These are phyloP conservation scores for Sciurus carolinensis DNA, from an alignment of 2,797 vertebrate species.

Conservation along the genomic window DNA sequence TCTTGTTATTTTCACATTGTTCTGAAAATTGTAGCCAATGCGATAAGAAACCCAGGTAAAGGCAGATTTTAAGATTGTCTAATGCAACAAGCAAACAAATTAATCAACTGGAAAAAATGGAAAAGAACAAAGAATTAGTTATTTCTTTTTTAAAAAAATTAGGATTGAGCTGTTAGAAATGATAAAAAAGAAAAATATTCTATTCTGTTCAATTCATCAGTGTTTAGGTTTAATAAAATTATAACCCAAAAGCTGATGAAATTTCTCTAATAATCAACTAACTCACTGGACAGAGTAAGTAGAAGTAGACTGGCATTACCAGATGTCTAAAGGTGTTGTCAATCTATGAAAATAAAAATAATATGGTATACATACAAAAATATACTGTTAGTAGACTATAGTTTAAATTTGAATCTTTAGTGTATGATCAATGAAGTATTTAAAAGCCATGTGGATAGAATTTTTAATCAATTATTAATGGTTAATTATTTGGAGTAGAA, in stretches of 20 bases:
- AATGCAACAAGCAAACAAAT: not conserved
- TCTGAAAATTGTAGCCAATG: conserved; percentile 3
- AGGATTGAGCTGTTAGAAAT: conserved; percentile 35
- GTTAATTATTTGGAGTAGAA: conserved; percentile 44
- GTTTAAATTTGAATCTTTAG: conserved; percentile 31
- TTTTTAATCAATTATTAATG: conserved; percentile 7
- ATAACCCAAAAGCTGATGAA: not conserved
- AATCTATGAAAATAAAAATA: not conserved
- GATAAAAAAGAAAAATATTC: not conserved
- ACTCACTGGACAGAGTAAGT: not conserved
- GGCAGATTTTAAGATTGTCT: not conserved
- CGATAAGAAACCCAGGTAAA: conserved; percentile 53
- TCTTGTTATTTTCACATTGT: conserved; percentile 35
- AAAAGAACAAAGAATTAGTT: not conserved
- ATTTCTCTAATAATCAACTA: not conserved
- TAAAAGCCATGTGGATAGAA: conserved; percentile 20
- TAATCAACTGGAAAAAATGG: conserved; percentile 29
- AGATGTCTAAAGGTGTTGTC: not conserved
- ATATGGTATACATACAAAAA: not conserved
- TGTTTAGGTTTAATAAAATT: conserved; percentile 53
- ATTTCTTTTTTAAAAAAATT: not conserved
- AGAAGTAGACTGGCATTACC: not conserved
- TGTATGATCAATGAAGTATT: not conserved
- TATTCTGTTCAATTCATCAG: not conserved
- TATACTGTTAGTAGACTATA: not conserved